Percentiles rank a stretch among this genome's conserved stretches.
These are phyloP conservation scores for Stegastes partitus DNA, from an alignment of 2,113 vertebrate genomes.

Conservation along the genomic window DNA sequence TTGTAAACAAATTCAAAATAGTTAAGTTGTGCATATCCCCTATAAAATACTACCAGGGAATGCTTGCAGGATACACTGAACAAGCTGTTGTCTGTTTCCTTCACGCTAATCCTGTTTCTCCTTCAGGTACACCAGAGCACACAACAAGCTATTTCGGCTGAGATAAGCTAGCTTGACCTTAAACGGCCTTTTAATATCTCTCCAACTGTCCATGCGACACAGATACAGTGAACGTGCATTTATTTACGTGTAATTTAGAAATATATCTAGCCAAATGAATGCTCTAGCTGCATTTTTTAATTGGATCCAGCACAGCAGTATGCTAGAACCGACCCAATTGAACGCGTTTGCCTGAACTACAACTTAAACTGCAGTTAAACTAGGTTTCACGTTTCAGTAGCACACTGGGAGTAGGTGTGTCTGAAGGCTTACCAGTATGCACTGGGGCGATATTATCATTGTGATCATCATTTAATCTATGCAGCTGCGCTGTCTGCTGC, in stretches of 20 bases:
- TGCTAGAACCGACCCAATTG: too few relatives aligned
- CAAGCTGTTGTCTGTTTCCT: neutral
- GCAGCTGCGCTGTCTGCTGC: too few relatives aligned
- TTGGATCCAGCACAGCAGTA: too few relatives aligned
- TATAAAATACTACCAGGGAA: neutral
- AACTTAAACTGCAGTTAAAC: too few relatives aligned
- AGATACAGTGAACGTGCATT: neutral
- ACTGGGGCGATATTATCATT: too few relatives aligned
- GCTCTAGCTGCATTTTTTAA: too few relatives aligned
- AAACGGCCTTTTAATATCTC: conserved; percentile 51
- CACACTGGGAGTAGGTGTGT: too few relatives aligned
- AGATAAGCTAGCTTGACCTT: conserved; percentile 56
- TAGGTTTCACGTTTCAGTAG: too few relatives aligned
- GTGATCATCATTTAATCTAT: too few relatives aligned
- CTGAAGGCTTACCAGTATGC: too few relatives aligned
- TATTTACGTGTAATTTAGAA: neutral
- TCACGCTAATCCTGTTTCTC: conserved; percentile 57
- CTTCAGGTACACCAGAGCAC: conserved; percentile 32
- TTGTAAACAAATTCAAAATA: neutral
- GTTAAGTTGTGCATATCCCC: neutral
- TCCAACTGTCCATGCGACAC: neutral
- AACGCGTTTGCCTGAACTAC: too few relatives aligned
- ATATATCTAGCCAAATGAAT: neutral
- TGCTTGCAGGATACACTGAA: neutral
- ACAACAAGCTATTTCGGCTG: conserved; percentile 14